These are phyloP conservation scores for Phengaris alcon DNA, from an alignment of 2,888 invertebrate genomes.

Conservation along the genomic window DNA sequence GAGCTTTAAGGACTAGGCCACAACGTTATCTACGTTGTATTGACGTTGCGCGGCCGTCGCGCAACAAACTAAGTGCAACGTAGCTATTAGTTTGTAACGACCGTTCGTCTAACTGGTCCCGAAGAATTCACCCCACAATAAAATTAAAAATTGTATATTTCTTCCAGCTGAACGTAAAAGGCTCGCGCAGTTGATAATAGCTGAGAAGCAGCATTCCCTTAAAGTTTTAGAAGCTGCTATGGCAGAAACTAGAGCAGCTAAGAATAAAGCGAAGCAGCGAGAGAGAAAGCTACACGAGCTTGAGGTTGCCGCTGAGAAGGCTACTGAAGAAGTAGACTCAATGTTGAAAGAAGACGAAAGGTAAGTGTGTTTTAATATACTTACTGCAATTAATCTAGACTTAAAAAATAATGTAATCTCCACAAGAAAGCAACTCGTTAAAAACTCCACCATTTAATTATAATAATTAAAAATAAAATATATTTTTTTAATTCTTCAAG, in stretches of 20 bases:
- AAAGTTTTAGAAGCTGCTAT: conserved; percentile 69
- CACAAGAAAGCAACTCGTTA: too few species aligned
- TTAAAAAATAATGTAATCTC: background rate
- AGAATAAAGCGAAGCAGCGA: conserved; percentile 53
- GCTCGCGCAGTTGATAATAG: conserved; percentile 68
- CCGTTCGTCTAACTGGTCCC: too few species aligned
- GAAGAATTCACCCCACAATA: too few species aligned
- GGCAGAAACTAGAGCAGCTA: conserved; percentile 68
- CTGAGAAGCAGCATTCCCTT: conserved; percentile 70
- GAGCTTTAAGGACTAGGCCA: too few species aligned
- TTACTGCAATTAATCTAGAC: background rate
- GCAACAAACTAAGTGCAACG: too few species aligned
- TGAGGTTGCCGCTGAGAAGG: conserved; percentile 54
- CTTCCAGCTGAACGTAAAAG: conserved; percentile 68
- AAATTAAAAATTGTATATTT: background rate
- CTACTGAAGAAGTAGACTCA: conserved; percentile 63
- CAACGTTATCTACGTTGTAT: too few species aligned
- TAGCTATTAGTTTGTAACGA: too few species aligned
- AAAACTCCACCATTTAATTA: too few species aligned
- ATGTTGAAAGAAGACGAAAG: conserved; percentile 62
- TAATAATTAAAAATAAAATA: too few species aligned
- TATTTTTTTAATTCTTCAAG: too few species aligned
- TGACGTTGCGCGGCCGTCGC: too few species aligned
- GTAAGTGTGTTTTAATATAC: conserved; percentile 42
- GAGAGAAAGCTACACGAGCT: conserved; percentile 52